A percentile compares a stretch with the other conserved stretches of the same genome.
These are phyloP conservation scores for Smittia sp. DNA, from an alignment of 2,888 invertebrate genomes.

Conservation along the genomic window DNA sequence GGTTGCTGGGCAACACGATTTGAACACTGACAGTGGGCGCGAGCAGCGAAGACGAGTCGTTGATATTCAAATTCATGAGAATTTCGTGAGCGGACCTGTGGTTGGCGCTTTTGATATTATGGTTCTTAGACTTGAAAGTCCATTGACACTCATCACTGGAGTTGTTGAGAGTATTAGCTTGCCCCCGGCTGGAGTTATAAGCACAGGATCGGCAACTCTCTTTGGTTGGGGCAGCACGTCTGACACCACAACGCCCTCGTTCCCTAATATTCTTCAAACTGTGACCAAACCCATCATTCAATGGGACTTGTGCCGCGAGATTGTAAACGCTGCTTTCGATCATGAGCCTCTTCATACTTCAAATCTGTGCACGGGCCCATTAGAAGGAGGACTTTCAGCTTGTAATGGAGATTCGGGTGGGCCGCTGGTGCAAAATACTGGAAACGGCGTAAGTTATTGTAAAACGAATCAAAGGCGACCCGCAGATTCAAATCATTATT, in stretches of 20 bases:
- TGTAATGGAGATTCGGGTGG: conserved; percentile 45
- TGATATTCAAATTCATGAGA: neutral
- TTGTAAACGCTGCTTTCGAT: neutral
- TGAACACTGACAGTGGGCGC: neutral
- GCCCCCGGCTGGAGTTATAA: neutral
- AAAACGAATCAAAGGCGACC: neutral
- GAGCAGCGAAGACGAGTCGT: neutral
- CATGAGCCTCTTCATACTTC: conserved; percentile 44
- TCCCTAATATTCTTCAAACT: conserved; percentile 1
- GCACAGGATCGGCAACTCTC: neutral
- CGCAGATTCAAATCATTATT: neutral
- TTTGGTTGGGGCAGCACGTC: neutral
- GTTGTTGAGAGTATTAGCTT: neutral
- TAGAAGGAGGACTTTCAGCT: conserved; percentile 47
- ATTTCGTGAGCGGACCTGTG: conserved; percentile 3
- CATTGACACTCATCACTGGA: neutral
- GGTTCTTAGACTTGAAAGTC: neutral
- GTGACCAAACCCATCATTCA: conserved; percentile 4
- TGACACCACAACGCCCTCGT: neutral
- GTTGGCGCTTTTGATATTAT: neutral
- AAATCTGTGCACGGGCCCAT: conserved; percentile 49
- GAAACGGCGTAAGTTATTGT: conserved; percentile 11
- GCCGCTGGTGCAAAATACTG: conserved; percentile 37
- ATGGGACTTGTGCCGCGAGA: neutral
- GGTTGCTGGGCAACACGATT: conserved; percentile 14